Conservation (phyloP, 2,113 vertebrate species). For the Porphyrio hochstetteri region DNA sequence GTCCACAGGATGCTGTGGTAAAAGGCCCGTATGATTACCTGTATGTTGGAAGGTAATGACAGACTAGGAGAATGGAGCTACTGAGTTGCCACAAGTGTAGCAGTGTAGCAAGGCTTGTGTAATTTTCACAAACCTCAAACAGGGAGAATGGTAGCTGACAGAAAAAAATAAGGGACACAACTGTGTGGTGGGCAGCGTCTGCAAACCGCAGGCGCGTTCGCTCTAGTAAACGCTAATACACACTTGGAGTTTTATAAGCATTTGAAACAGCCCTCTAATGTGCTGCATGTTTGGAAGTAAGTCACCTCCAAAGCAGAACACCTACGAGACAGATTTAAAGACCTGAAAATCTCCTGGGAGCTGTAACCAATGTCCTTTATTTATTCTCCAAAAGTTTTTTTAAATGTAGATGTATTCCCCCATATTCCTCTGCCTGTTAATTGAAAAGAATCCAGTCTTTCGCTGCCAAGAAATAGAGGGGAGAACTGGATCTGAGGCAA, state of each 20-base stretch:
- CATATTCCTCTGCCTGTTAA: not conserved
- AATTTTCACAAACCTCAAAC: not conserved
- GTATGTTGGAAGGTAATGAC: not conserved
- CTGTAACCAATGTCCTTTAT: not conserved
- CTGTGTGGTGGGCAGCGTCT: not conserved
- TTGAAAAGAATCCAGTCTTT: constrained; percentile 5
- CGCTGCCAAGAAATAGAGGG: not conserved
- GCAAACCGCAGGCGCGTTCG: fast-evolving
- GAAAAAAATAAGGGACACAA: not conserved
- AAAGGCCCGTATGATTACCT: not conserved
- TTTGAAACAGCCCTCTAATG: not conserved
- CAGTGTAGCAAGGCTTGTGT: not conserved
- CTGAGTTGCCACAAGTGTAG: not conserved
- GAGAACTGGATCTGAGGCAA: constrained; percentile 48
- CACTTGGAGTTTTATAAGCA: not conserved
- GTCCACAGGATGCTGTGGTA: not conserved
- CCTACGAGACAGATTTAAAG: not conserved
- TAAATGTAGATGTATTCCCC: not conserved
- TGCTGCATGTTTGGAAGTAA: not conserved
- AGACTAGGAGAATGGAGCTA: not conserved
- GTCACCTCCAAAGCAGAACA: not conserved
- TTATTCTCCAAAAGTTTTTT: not conserved
- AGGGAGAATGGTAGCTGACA: not conserved
- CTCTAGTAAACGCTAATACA: not conserved
- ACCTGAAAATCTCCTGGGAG: not conserved